A percentile compares a stretch with the other conserved stretches of the same genome.
Conservation (phyloP, 2,888 invertebrate genomes). For the Sarcophaga subvicina region DNA sequence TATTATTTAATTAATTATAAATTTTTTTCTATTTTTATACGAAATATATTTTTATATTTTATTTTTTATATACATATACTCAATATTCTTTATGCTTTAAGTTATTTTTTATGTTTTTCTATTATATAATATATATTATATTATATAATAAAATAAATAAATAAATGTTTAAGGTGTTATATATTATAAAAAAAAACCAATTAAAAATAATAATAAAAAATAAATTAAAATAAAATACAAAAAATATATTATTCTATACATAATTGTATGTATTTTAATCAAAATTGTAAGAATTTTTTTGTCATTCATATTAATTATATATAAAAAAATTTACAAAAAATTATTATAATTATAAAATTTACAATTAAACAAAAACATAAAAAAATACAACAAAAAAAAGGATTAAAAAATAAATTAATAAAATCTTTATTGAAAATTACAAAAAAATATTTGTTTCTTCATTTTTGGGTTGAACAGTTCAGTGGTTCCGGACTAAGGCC, state of each 20-base stretch:
- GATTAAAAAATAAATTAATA: conserved; percentile 75
- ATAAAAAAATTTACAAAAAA: conserved; percentile 80
- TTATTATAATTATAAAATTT: conserved; percentile 80
- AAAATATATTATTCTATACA: conserved; percentile 76
- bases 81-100: conserved; percentile 51
- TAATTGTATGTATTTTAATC: conserved; percentile 81
- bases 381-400: conserved; percentile 73
- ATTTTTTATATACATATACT: conserved; percentile 55
- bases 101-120: conserved; percentile 46
- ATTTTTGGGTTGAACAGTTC: conserved; percentile 20
- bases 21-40: conserved; percentile 27
- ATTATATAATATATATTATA: conserved; percentile 43
- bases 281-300: conserved; percentile 72
- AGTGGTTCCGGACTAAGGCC: too few species aligned
- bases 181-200: conserved; percentile 72
- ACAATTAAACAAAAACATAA: conserved; percentile 72
- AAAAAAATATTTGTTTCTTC: not conserved
- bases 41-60: conserved; percentile 62
- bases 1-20: conserved; percentile 32
- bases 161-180: conserved; percentile 74
- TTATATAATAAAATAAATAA: conserved; percentile 52
- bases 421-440: conserved; percentile 73
- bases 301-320: conserved; percentile 73
- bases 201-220: conserved; percentile 69
- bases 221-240: conserved; percentile 71